phyloP scores from a whole-genome alignment of 2,888 invertebrate genomes.

The Limnephilus marmoratus region DNA sequence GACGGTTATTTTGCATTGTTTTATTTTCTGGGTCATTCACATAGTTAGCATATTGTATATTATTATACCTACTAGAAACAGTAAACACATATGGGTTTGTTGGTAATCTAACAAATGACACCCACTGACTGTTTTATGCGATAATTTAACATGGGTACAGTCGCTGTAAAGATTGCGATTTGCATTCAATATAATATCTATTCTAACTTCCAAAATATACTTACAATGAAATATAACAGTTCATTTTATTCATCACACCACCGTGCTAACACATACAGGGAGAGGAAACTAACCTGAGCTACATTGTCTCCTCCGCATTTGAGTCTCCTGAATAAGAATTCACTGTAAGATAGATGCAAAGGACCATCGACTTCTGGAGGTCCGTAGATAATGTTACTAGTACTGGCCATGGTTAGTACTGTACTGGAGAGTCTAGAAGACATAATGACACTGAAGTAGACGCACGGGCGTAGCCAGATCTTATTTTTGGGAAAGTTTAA shows the following conservation, averaged over 20 bases:
- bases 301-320: conserved; percentile 47
- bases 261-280: not conserved
- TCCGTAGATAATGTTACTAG: conserved; percentile 50
- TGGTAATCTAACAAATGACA: not conserved
- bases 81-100: not conserved
- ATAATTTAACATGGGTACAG: not conserved
- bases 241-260: not conserved
- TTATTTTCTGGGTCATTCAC: not conserved
- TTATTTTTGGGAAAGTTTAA: no score
- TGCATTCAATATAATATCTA: not conserved
- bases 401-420: conserved; percentile 32
- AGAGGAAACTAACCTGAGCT: conserved; percentile 52
- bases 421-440: not conserved
- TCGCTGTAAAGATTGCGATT: not conserved
- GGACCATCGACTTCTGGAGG: conserved; percentile 58
- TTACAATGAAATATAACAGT: not conserved
- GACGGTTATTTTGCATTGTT: not conserved
- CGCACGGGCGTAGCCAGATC: no score
- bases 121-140: not conserved
- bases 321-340: conserved; percentile 48
- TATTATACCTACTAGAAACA: no score
- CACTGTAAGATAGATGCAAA: conserved; percentile 49
- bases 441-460: not conserved
- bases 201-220: not conserved
- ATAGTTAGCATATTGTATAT: no score